These are phyloP conservation scores for Rhizoglyphus robini DNA, from an alignment of 1,140 invertebrate genomes.

Conservation along the genomic window DNA sequence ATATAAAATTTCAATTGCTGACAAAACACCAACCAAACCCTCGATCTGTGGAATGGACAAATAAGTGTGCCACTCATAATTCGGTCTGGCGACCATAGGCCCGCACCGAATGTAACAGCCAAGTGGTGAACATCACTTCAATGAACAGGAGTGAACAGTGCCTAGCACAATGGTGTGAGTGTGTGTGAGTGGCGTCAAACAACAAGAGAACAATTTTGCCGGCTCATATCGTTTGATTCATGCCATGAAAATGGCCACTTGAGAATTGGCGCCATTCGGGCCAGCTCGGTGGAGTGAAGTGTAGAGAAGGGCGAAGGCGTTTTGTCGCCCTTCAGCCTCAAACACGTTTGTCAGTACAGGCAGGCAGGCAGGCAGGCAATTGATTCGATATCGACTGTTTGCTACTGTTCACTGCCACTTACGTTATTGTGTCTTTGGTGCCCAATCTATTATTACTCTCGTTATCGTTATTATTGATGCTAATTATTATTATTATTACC, in stretches of 20 bases:
- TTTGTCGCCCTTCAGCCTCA: not conserved
- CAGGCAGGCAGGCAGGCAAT: not conserved
- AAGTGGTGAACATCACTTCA: too few relatives aligned
- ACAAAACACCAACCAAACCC: too few relatives aligned
- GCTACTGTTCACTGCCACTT: not conserved
- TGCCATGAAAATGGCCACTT: slow-evolving; percentile 5
- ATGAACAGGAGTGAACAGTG: too few relatives aligned
- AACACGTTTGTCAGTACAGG: not conserved
- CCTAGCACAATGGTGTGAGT: too few relatives aligned
- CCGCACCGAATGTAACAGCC: too few relatives aligned
- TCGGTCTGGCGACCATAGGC: too few relatives aligned
- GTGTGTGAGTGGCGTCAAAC: too few relatives aligned
- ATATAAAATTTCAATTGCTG: too few relatives aligned
- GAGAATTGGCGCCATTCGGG: slow-evolving; percentile 14
- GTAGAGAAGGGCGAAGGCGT: too few relatives aligned
- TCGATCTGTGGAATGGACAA: too few relatives aligned
- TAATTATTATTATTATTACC: slow-evolving; percentile 13
- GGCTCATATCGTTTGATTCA: not conserved
- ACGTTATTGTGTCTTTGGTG: not conserved
- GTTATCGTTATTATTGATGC: not conserved
- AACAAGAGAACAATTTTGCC: not conserved
- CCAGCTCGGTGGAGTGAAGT: not conserved
- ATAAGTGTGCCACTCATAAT: too few relatives aligned
- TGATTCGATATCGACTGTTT: not conserved
- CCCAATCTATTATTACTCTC: not conserved